Base-by-base conservation (phyloP, 1,140 invertebrate genomes). In the Patella vulgata region DNA sequence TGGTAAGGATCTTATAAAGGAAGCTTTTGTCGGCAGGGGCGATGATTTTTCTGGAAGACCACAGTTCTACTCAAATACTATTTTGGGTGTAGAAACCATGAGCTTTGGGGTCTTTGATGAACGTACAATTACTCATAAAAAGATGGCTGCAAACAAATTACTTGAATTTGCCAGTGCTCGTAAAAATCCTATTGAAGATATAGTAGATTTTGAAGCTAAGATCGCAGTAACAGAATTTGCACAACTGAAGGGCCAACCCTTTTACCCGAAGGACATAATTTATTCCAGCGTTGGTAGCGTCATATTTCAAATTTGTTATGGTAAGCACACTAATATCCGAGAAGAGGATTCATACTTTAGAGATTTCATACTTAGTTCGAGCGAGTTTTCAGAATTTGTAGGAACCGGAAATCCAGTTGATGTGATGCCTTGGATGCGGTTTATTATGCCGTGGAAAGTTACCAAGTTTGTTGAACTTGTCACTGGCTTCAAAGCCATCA, bases 41-140 rank as follows among this genome's bases (percentile, higher is more conserved):
- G 71, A 63, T 21, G 62, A 44, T 21, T 75, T 77, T 52, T 56
- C 73, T 0, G 71, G 65, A 4, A 57, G 73, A 42, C 72, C 72
- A 1, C 51, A 33, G 21, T 66, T 75, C 44, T 55, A 60, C 33
- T 63, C 60, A 0, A 31, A 30, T 19, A 57, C 51, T 30, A 4
- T 66, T 8, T 51, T 44, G 17, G 53, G 53, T 3, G 55, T 40
- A 33, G 53, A 36, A 23, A 54, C 46, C 39, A 39, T 68, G 0
- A 55, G 33, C 23, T 68, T 69, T 19, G 44, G 52, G 0, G 33
- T 48, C 2, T 71, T 59, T 19, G 60, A 54, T 19, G 23, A 61
- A 19, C 27, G 60, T 17, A 68, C 57, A 50, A 62, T 59, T 27
- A 5, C 54, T 6, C 66, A 66, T 17, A 42, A 58, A 0, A 68